A percentile compares a stretch with the other conserved stretches of the same genome.
These are phyloP conservation scores for Potamarius usumacintae DNA, from an alignment of 2,113 vertebrate species.

Conservation along the genomic window DNA sequence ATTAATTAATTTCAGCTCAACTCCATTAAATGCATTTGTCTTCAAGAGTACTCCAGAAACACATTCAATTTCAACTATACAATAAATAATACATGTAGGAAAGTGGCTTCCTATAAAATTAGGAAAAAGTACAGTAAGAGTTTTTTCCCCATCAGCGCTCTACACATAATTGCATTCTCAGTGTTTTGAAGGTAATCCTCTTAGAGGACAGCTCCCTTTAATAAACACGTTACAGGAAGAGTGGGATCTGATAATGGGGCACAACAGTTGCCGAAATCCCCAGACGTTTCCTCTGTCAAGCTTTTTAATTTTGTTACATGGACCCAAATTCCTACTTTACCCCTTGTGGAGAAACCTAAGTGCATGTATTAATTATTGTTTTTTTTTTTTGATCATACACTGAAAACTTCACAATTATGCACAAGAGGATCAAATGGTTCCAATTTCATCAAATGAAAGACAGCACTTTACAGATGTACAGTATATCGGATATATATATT, in stretches of 20 bases:
- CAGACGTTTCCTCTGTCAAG: slow-evolving; percentile 72
- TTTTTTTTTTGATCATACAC: slow-evolving; percentile 53
- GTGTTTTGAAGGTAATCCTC: slow-evolving; percentile 80
- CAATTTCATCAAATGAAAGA: slow-evolving; percentile 64
- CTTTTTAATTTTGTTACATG: slow-evolving; percentile 93
- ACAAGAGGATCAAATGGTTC: slow-evolving; percentile 77
- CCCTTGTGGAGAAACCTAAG: slow-evolving; percentile 77
- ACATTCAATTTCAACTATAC: neutral
- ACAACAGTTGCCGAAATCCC: slow-evolving; percentile 88
- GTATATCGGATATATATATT: slow-evolving; percentile 67
- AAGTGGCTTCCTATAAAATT: neutral
- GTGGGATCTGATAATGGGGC: slow-evolving; percentile 80
- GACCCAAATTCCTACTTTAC: slow-evolving; percentile 76
- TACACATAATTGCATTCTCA: slow-evolving; percentile 76
- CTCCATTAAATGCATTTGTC: neutral
- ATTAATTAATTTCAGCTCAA: neutral
- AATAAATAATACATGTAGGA: neutral
- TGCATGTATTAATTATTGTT: slow-evolving; percentile 98
- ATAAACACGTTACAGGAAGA: slow-evolving; percentile 83
- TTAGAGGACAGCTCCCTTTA: slow-evolving; percentile 86
- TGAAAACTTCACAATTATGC: slow-evolving; percentile 86
- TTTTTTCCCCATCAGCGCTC: slow-evolving; percentile 76
- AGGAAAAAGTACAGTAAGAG: slow-evolving; percentile 15
- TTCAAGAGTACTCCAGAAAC: neutral
- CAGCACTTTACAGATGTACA: slow-evolving; percentile 21